Conservation (phyloP, 2,888 invertebrate genomes). For the Smittia aterrima region DNA sequence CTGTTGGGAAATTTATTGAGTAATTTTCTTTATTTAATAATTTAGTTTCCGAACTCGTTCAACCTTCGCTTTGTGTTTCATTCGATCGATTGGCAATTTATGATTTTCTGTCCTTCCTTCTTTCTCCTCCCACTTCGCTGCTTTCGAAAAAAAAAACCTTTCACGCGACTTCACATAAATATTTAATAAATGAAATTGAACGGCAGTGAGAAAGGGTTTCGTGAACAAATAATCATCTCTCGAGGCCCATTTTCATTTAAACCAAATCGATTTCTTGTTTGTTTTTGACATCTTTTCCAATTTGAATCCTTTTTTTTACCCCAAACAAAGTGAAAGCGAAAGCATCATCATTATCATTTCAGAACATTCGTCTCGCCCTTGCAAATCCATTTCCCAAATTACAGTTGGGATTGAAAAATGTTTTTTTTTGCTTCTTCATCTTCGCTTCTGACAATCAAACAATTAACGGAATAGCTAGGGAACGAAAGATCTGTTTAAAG, state of each 20-base stretch:
- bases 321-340: background rate
- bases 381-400: background rate
- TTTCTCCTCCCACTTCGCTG: too few relatives aligned
- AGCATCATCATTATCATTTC: background rate
- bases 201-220: background rate
- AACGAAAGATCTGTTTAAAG: background rate
- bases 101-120: too few relatives aligned
- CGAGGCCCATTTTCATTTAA: background rate
- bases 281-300: slow-evolving; percentile 29
- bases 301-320: background rate
- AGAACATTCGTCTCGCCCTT: background rate
- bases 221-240: background rate
- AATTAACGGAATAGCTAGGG: slow-evolving; percentile 9
- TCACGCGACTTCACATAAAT: slow-evolving; percentile 14
- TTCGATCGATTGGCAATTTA: background rate
- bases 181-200: slow-evolving; percentile 17
- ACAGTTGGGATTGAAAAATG: slow-evolving; percentile 14
- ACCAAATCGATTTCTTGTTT: slow-evolving; percentile 31
- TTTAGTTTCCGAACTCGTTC: background rate
- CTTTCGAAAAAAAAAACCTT: background rate
- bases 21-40: slow-evolving; percentile 15
- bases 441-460: slow-evolving; percentile 24
- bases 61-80: too few relatives aligned
- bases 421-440: background rate
- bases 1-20: background rate